Percentiles rank a stretch among this genome's conserved stretches.
Conservation (phyloP, 1,140 invertebrate species). For the Gonioctena quinquepunctata region DNA sequence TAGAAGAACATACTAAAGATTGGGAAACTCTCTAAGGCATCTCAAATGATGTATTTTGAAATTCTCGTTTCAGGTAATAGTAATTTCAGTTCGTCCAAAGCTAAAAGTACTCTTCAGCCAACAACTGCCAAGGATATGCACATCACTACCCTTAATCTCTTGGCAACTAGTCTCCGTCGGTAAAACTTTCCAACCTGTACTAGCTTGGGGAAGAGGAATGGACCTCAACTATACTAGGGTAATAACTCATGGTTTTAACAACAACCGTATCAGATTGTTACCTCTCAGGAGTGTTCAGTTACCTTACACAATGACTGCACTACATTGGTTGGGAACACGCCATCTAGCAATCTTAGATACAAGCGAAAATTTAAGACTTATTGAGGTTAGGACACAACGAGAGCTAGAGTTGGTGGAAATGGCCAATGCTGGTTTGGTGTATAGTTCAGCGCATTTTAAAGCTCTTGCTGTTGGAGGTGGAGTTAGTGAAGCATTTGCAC, state of each 20-base stretch:
- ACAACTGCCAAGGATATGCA: constrained; percentile 62
- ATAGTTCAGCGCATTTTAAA: constrained; percentile 92
- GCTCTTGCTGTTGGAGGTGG: constrained; percentile 74
- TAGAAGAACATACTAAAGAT: too few relatives aligned
- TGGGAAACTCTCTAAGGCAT: too few relatives aligned
- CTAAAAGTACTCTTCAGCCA: constrained; percentile 59
- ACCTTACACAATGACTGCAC: constrained; percentile 69
- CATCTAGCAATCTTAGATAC: constrained; percentile 85
- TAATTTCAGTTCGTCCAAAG: constrained; percentile 81
- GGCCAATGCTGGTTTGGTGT: constrained; percentile 83
- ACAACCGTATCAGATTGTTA: constrained; percentile 63
- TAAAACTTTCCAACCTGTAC: constrained; percentile 75
- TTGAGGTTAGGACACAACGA: constrained; percentile 86
- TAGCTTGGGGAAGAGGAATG: constrained; percentile 83
- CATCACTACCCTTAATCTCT: constrained; percentile 81
- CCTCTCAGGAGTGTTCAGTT: constrained; percentile 72
- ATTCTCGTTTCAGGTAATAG: constrained; percentile 55
- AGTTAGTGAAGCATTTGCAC: constrained; percentile 64
- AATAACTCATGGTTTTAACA: constrained; percentile 51
- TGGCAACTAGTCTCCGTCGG: constrained; percentile 90
- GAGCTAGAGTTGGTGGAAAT: constrained; percentile 84
- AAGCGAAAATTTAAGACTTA: constrained; percentile 82
- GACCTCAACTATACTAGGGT: constrained; percentile 85
- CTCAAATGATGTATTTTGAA: too few relatives aligned
- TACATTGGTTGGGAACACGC: constrained; percentile 87